Conservation (phyloP, 53 echinoderm and acorn worm species). For the Stichopus horrens region DNA sequence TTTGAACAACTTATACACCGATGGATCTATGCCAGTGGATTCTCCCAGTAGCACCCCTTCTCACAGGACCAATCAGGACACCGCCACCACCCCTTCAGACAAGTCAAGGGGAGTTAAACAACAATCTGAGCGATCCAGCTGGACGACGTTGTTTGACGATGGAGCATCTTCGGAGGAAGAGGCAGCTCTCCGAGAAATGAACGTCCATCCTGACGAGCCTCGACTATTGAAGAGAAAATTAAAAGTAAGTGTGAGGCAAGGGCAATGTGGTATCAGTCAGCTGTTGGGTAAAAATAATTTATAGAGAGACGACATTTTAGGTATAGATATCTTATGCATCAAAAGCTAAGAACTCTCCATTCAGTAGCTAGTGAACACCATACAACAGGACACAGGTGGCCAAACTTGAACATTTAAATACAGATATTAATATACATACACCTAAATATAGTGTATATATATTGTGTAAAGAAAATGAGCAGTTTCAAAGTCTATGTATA, state of each 20-base stretch:
- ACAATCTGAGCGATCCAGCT: neutral
- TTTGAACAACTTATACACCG: slow-evolving; percentile 73
- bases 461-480: too few species aligned
- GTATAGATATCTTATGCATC: neutral
- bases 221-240: slow-evolving; percentile 41
- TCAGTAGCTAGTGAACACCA: too few species aligned
- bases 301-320: neutral
- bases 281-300: neutral
- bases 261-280: neutral
- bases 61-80: slow-evolving; percentile 52
- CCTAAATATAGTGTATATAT: too few species aligned
- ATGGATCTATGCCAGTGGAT: slow-evolving; percentile 48
- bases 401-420: too few species aligned
- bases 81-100: slow-evolving; percentile 11
- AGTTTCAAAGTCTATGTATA: too few species aligned
- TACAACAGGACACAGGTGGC: too few species aligned
- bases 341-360: neutral
- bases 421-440: too few species aligned
- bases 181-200: slow-evolving; percentile 44
- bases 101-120: neutral
- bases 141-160: slow-evolving; percentile 5
- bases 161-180: slow-evolving; percentile 37
- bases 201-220: slow-evolving; percentile 50
- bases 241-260: slow-evolving; percentile 44
- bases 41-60: slow-evolving; percentile 56